Conservation (phyloP, 2,113 vertebrate genomes). For the Rattus rattus region DNA sequence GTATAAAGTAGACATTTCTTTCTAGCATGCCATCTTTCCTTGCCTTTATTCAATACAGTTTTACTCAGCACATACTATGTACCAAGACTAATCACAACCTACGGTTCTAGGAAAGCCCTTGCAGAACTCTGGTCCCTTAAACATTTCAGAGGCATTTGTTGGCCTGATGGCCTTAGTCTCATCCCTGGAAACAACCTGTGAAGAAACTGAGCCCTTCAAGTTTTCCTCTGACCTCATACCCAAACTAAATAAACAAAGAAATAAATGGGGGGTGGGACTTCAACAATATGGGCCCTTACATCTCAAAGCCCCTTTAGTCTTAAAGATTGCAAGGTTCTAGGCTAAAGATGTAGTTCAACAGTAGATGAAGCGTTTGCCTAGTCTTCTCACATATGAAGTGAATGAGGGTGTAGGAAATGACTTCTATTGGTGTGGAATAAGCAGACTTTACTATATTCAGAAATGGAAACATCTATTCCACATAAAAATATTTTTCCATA, state of each 20-base stretch:
- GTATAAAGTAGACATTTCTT: not conserved
- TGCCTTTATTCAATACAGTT: not conserved
- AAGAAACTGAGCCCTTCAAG: not conserved
- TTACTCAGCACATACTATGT: not conserved
- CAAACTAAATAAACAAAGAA: not conserved
- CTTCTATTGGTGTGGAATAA: not conserved
- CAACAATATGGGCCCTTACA: not conserved
- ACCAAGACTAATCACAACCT: not conserved
- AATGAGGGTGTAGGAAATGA: not conserved
- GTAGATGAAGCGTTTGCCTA: not conserved
- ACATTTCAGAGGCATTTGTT: not conserved
- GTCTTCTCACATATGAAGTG: not conserved
- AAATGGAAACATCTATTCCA: slow-evolving; percentile 4
- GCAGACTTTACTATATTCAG: not conserved
- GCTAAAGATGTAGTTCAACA: not conserved
- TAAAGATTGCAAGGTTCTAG: not conserved
- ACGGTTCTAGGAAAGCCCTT: not conserved
- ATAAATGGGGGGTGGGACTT: not conserved
- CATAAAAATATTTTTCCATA: not conserved
- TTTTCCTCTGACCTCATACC: not conserved
- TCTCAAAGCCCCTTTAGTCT: not conserved
- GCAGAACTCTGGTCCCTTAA: not conserved
- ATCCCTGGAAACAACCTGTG: not conserved
- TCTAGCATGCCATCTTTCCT: not conserved
- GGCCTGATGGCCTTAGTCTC: not conserved